A percentile compares a stretch with the other conserved stretches of the same genome.
Evolutionary conservation across 2,888 invertebrate genomes (phyloP).

Genomic region (Callosobruchus maculatus): DNA sequence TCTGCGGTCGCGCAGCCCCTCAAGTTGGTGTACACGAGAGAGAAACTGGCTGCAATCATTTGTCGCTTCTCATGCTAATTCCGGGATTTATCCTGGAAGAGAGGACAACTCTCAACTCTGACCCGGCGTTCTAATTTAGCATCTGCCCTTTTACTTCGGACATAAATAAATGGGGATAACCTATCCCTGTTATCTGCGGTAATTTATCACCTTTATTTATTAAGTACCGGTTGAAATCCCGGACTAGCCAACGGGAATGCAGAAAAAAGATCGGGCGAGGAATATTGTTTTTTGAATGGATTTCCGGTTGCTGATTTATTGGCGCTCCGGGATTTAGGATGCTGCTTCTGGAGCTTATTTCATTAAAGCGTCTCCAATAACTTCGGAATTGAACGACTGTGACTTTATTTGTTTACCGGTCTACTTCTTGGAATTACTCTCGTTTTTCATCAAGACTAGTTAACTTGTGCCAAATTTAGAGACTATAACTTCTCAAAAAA

Average conservation of each 20-base stretch:
- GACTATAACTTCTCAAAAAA: too few relatives aligned
- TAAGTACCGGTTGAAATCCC: constrained; percentile 3
- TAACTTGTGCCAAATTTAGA: too few relatives aligned
- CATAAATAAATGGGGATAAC: constrained; percentile 33
- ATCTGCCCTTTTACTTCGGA: constrained; percentile 34
- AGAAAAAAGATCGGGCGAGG: not conserved
- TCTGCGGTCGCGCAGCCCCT: not conserved
- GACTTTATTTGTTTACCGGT: not conserved
- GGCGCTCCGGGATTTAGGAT: not conserved
- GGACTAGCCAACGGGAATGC: not conserved
- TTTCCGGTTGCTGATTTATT: not conserved
- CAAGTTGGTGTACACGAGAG: not conserved
- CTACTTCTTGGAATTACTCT: not conserved
- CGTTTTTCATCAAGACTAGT: too few relatives aligned
- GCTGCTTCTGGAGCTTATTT: not conserved
- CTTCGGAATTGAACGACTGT: not conserved
- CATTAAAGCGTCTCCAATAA: not conserved
- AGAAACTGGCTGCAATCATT: constrained; percentile 36
- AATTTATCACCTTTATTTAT: constrained; percentile 20
- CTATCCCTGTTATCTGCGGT: constrained; percentile 15
- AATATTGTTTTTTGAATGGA: not conserved
- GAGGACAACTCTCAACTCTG: constrained; percentile 35
- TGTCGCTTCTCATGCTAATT: constrained; percentile 46
- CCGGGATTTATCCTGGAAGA: constrained; percentile 35
- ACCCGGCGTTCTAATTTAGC: constrained; percentile 42